Evolutionary conservation across 2,888 invertebrate genomes (phyloP), one percentile per base, ranked within the genome.

Genomic region (Hecatera dysodea): DNA sequence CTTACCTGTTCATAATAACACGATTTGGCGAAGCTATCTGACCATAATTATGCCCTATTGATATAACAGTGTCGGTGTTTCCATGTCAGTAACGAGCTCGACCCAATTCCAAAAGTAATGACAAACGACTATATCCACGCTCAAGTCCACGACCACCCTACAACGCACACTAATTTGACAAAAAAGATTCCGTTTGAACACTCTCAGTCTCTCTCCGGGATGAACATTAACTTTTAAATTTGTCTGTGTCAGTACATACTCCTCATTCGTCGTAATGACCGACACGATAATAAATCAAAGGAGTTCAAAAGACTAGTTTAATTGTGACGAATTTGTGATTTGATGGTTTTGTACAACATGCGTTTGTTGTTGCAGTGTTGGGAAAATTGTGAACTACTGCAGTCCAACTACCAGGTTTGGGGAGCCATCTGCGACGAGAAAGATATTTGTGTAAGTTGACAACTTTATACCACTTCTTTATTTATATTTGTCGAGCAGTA

Each of bases 331-430:
- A 87, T 85, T 74, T 86, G 81, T 87, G 78, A 83, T 88, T 78
- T 84, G 86, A 86, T 84, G 81, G 80, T 85, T 86, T 85, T 85
- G 80, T 82, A 87, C 75, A 81, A 75, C 77, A 71, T 80, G 27
- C 74, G 75, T 89, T 90, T 91, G 91, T 96, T 96, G 96, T 96
- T 97, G 94, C 97, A 97, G 97, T 97, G 97, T 91, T 97, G 97
- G 97, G 97, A 97, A 93, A 97, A 97, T 90, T 97, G 97, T 94
- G 97, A 97, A 90, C 96, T 97, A 84, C 96, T 97, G 79, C 97
- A 97, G 91, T 97, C 97, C 57, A 97, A 97, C 93, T 97, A 97
- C 92, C 97, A 97, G 94, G 96, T 97, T 53, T 97, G 97, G 97
- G 97, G 97, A 61, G 97, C 97, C 78, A 97, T 97, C 90, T 97